phyloP scores from a whole-genome alignment of 2,888 invertebrate species.

The Petrolisthes cinctipes region DNA sequence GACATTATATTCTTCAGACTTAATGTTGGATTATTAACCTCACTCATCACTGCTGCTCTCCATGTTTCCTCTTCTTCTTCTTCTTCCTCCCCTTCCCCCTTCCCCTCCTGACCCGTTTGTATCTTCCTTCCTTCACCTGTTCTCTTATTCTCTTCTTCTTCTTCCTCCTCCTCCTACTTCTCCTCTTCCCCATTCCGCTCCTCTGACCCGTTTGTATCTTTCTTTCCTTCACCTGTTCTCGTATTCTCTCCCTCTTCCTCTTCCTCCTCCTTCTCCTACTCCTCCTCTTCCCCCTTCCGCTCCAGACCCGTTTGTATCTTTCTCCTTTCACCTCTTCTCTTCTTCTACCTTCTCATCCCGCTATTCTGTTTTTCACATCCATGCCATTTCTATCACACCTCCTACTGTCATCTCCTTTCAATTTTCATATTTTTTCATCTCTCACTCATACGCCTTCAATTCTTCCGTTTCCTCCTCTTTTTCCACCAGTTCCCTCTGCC shows the following conservation, averaged over 20 bases:
- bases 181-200: neutral
- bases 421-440: too few relatives aligned
- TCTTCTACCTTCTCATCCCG: too few relatives aligned
- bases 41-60: neutral
- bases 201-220: neutral
- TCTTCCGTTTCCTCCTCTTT: too few relatives aligned
- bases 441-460: too few relatives aligned
- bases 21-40: neutral
- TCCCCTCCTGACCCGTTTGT: neutral
- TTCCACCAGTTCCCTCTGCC: too few relatives aligned
- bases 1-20: neutral
- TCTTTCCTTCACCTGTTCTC: neutral
- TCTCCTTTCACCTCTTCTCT: neutral
- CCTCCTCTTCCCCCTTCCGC: neutral
- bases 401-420: too few relatives aligned
- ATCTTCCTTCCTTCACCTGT: too few relatives aligned
- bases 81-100: neutral
- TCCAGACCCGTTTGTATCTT: neutral
- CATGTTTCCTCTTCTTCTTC: neutral
- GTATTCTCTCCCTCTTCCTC: neutral
- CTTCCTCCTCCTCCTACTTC: neutral
- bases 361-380: too few relatives aligned
- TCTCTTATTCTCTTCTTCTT: neutral
- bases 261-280: neutral
- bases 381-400: too few relatives aligned